Evolutionary conservation across 64 coral and sea anemone genomes (phyloP).

Genomic region (Platygyra sinensis): DNA sequence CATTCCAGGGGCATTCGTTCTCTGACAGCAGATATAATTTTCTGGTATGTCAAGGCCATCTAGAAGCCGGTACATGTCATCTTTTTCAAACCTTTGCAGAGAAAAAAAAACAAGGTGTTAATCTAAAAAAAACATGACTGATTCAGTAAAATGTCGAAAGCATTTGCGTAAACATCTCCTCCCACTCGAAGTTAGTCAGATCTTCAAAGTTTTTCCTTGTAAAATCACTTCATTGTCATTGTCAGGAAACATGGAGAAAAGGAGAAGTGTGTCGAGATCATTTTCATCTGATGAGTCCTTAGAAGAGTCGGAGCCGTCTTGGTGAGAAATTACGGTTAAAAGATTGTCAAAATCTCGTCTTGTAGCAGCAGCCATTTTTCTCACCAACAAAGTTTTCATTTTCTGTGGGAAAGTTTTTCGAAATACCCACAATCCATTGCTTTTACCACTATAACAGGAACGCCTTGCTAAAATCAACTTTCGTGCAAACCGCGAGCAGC

Average conservation of each 20-base stretch:
- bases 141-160: conserved; percentile 15
- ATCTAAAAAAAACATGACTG: too few species aligned
- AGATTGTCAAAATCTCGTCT: too few species aligned
- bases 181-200: conserved; percentile 31
- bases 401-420: conserved; percentile 22
- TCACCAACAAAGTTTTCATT: conserved; percentile 2
- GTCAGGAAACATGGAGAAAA: too few species aligned
- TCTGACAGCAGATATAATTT: too few species aligned
- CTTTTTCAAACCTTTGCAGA: conserved; percentile 48
- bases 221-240: too few species aligned
- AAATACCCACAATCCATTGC: conserved; percentile 45
- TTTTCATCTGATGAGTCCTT: conserved; percentile 38
- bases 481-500: conserved; percentile 6
- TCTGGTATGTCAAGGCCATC: too few species aligned
- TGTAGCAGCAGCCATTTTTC: conserved; percentile 20
- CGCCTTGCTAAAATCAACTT: conserved; percentile 43
- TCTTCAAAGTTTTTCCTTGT: too few species aligned
- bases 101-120: conserved; percentile 41
- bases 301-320: conserved; percentile 51
- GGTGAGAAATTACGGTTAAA: too few species aligned
- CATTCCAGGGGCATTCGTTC: too few species aligned
- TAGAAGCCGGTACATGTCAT: conserved; percentile 20
- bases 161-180: conserved; percentile 44
- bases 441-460: conserved; percentile 44
- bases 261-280: conserved; percentile 41